Conservation (phyloP, 2,797 vertebrate species). For the Brachyrhaphis roseni region DNA sequence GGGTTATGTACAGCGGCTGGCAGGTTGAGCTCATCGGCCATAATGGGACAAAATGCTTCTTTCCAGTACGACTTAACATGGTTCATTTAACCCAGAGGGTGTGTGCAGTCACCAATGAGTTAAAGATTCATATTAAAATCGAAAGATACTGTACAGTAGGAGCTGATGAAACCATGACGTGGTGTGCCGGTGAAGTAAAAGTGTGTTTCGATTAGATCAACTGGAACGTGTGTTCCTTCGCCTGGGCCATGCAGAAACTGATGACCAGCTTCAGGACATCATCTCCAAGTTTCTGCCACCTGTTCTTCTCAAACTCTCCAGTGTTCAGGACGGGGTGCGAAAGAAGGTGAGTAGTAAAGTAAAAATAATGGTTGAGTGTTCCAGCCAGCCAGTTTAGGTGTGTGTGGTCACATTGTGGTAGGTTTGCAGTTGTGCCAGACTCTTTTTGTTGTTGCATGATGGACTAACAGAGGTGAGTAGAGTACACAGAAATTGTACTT, state of each 20-base stretch:
- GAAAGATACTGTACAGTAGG: background rate
- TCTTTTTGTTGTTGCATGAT: background rate
- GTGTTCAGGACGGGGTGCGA: conserved; percentile 95
- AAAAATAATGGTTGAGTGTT: background rate
- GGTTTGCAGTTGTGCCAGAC: background rate
- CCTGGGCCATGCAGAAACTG: conserved; percentile 97
- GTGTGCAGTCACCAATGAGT: conserved; percentile 3
- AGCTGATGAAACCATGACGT: background rate
- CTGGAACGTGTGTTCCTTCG: conserved; percentile 98
- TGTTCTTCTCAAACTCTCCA: conserved; percentile 97
- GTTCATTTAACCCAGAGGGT: background rate
- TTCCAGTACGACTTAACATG: background rate
- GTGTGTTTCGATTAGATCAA: conserved; percentile 86
- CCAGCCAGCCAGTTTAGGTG: background rate
- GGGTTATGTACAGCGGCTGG: conserved; percentile 46
- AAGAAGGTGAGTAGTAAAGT: conserved; percentile 89
- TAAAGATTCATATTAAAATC: background rate
- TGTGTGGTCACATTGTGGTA: background rate
- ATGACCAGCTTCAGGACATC: conserved; percentile 96
- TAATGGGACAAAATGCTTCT: conserved; percentile 4
- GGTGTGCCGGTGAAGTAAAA: background rate
- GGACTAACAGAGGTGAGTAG: too few relatives aligned
- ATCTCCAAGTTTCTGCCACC: conserved; percentile 98
- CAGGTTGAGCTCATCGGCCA: conserved; percentile 17
- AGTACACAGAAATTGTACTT: too few relatives aligned